Base-by-base conservation (phyloP, 2,797 vertebrate species). In the Fratercula arctica region DNA sequence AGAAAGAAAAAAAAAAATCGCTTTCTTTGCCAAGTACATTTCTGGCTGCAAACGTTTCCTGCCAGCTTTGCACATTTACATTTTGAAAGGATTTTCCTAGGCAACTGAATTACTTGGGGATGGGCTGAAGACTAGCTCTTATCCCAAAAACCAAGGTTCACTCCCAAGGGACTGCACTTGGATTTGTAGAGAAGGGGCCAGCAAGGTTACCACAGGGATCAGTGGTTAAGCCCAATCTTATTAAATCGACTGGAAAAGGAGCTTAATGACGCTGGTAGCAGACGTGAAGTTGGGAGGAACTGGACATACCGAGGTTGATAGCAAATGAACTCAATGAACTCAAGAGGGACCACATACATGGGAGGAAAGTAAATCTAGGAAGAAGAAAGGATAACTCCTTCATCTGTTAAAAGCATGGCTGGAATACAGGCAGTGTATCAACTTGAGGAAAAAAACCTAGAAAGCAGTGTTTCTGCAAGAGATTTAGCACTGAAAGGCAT, bases 11-110 rank as follows among this genome's bases (percentile, higher is more conserved):
- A 54, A 64, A 87, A 63, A 69, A 59, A 9, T 26, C 6, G 15
- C 13, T 66, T 79, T 60, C 31, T 83, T 94, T 80, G 81, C 88
- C 93, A 96, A 93, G 93, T 78, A 94, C 81, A 53, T 92, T 94
- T 84, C 84, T 94, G 90, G 90, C 90, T 90, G 61, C 57, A 93
- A 93, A 69, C 0, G 0, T n/a, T 95, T 97, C 92, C 91, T 94
- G 87, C 76, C 92, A 96, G 56, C 72, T 93, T 94, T 69, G 82
- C 73, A 85, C 78, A 89, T 91, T 81, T 68, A 74, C 45, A 13
- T 85, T 95, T 91, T 83, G 85, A 67, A 83, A 87, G 26, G 61
- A 73, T 87, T 90, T 85, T 93, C 50, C 57, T 57, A 41, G 33
- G 51, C 50, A 88, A 61, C 39, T 18, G 50, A 60, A 63, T 41